A percentile compares a stretch with the other conserved stretches of the same genome.
These are phyloP conservation scores for Eolophus roseicapilla DNA, from an alignment of 2,113 vertebrate species.

Conservation along the genomic window DNA sequence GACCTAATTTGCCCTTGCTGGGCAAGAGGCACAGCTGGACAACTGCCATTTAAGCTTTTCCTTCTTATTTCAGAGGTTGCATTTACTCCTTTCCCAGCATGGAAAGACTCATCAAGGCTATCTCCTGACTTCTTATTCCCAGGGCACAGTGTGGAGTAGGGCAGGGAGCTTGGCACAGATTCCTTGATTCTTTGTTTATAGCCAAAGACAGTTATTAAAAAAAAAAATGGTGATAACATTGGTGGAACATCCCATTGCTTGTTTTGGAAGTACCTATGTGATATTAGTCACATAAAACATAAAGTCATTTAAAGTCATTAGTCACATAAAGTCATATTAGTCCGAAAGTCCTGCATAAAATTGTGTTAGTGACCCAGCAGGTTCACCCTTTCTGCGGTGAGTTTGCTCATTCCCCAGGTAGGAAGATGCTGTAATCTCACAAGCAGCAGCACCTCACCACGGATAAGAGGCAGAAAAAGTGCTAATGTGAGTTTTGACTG, in stretches of 20 bases:
- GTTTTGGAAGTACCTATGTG: accelerated
- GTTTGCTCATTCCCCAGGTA: background rate
- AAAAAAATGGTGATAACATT: background rate
- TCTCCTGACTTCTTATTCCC: background rate
- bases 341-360: no score
- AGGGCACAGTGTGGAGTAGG: background rate
- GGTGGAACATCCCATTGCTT: accelerated
- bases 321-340: accelerated
- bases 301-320: no score
- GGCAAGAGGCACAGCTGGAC: background rate
- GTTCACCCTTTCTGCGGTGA: accelerated
- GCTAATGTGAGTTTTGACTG: background rate
- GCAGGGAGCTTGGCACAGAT: background rate
- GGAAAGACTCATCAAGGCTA: background rate
- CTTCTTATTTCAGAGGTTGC: background rate
- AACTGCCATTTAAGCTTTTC: background rate
- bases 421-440: background rate
- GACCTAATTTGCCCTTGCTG: background rate
- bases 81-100: background rate
- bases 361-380: background rate
- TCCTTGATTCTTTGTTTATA: background rate
- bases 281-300: no score
- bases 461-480: background rate
- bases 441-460: accelerated
- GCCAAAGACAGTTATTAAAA: background rate